phyloP scores from a whole-genome alignment of 2,113 vertebrate genomes.

The Ailurus styani region DNA sequence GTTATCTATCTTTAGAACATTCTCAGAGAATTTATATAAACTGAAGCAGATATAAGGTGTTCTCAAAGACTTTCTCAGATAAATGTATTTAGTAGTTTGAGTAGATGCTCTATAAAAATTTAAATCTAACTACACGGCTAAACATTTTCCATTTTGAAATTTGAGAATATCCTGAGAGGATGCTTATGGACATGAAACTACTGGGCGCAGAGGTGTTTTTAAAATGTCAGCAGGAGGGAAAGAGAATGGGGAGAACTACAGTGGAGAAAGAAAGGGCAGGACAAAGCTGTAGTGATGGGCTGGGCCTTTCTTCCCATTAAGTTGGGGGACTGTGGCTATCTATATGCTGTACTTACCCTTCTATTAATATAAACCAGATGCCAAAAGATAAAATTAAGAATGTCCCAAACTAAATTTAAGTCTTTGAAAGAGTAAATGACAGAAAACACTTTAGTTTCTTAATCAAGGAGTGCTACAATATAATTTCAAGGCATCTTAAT shows the following conservation, averaged over 20 bases:
- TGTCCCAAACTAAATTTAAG: slow-evolving; percentile 38
- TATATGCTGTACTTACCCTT: neutral
- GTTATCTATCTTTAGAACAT: neutral
- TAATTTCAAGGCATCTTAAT: slow-evolving; percentile 79
- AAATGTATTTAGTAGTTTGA: neutral
- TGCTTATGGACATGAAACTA: slow-evolving; percentile 12
- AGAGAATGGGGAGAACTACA: neutral
- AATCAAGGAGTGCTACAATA: slow-evolving; percentile 71
- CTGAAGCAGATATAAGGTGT: neutral
- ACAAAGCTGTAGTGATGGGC: neutral
- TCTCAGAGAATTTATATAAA: slow-evolving; percentile 20
- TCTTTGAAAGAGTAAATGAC: slow-evolving; percentile 67
- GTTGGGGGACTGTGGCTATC: neutral
- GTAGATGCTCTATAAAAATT: slow-evolving; percentile 6
- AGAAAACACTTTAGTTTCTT: slow-evolving; percentile 63
- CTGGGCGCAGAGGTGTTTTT: neutral
- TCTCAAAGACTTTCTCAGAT: slow-evolving; percentile 6
- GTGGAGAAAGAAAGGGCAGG: neutral
- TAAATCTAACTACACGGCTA: neutral
- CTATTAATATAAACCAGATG: neutral
- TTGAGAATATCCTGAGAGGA: slow-evolving; percentile 26
- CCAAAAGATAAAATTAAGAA: slow-evolving; percentile 22
- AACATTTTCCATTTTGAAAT: slow-evolving; percentile 29
- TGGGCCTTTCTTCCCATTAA: neutral
- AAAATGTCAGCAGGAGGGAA: neutral